Evolutionary conservation across 1,140 invertebrate genomes (phyloP), one percentile per base, ranked within the genome.

Genomic region (Hyposmocoma kahamanoa): DNA sequence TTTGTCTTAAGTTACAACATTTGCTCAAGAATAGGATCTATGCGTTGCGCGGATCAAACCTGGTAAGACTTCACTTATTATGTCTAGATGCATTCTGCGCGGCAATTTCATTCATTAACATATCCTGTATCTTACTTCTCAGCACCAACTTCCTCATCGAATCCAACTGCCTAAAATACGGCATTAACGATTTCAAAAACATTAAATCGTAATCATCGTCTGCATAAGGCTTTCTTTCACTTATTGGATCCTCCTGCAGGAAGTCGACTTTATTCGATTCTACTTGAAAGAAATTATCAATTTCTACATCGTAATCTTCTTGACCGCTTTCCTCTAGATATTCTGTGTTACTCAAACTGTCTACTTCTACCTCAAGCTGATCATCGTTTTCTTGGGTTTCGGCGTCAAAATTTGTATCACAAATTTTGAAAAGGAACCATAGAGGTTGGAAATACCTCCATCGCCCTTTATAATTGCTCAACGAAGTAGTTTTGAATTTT

Each of bases 71-170:
- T n/a, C n/a, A n/a, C n/a, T n/a, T n/a, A n/a, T 30, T 30, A 17
- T 36, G 15, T 1, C 1, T 36, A 2, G 5, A 10, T 36, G 10
- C 10, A 1, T 36, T n/a, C 36, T 73, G 62, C 0, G 43, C 64
- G 6, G 58, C 45, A 5, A 81, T 45, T 43, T 74, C 77, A 26
- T 60, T 59, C 9, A 72, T 22, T 28, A 81, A 21, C 43, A 81
- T 54, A 32, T 78, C 64, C 19, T 78, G 71, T 43, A 81, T 72
- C 42, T 62, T 78, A 50, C 58, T 76, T 20, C 74, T 62, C 1
- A 78, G 51, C 1, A 61, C 52, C 22, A 81, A 47, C 34, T 69
- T 74, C 46, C 72, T 57, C 1, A 70, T 48, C 1, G 71, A 68
- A 5, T 61, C 62, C 17, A 81, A 22, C 3, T 63, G 28, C 22